Evolutionary conservation across 2,113 vertebrate species (phyloP).

Genomic region (Thamnophis sirtalis): DNA sequence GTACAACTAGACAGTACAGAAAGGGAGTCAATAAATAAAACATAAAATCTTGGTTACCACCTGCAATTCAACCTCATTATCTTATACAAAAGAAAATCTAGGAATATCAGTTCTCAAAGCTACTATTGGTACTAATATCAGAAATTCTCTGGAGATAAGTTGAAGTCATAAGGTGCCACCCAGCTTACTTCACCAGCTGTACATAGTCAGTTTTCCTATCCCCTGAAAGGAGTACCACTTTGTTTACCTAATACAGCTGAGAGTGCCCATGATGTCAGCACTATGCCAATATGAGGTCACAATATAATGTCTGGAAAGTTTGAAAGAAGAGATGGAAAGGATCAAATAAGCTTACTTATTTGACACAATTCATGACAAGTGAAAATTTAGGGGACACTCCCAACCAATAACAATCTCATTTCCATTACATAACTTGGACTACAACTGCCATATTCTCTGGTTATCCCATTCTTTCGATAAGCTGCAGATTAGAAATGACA

Average conservation of each 20-base stretch:
- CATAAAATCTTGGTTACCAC: not conserved
- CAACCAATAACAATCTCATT: not conserved
- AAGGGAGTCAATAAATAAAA: not conserved
- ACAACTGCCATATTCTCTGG: not conserved
- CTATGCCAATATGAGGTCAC: constrained; percentile 8
- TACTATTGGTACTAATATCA: not conserved
- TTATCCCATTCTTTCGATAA: not conserved
- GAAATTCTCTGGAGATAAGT: too few relatives aligned
- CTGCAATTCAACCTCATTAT: not conserved
- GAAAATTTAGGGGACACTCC: not conserved
- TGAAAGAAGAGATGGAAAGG: not conserved
- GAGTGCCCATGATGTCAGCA: constrained; percentile 2
- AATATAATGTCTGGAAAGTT: constrained; percentile 1
- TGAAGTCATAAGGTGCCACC: not conserved
- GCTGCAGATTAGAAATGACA: not conserved
- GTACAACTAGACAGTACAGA: not conserved
- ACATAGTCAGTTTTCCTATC: not conserved
- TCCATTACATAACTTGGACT: not conserved
- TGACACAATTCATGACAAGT: not conserved
- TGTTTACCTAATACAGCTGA: not conserved
- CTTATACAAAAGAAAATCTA: not conserved
- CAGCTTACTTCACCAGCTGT: not conserved
- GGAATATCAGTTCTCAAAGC: not conserved
- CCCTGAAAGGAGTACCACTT: not conserved
- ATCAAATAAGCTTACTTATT: not conserved